Evolutionary conservation across 2,797 vertebrate genomes (phyloP).

Genomic region (Gallinago stenura): DNA sequence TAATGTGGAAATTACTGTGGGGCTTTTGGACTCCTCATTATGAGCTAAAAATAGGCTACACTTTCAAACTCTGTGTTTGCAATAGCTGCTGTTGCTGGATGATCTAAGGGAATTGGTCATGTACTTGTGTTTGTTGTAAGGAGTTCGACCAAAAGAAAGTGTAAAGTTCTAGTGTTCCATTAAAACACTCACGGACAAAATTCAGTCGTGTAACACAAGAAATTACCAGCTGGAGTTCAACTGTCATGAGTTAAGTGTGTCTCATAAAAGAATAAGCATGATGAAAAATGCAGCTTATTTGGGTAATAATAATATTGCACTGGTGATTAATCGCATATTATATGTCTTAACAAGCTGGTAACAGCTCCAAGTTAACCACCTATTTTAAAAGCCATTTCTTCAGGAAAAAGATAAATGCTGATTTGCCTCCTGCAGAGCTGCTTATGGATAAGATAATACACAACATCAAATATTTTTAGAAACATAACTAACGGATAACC

Average conservation of each 20-base stretch:
- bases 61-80: neutral
- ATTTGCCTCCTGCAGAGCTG: neutral
- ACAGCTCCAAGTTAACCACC: neutral
- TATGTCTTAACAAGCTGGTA: neutral
- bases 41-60: neutral
- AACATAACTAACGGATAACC: slow-evolving; percentile 3
- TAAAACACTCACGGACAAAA: neutral
- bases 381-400: neutral
- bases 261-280: neutral
- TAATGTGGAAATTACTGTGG: neutral
- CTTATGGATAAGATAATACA: neutral
- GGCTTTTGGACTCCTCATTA: accelerated
- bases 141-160: neutral
- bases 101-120: neutral
- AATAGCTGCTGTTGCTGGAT: neutral
- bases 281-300: neutral
- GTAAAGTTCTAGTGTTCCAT: neutral
- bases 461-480: slow-evolving; percentile 42
- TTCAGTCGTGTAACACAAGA: neutral
- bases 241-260: neutral
- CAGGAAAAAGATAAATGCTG: neutral
- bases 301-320: neutral
- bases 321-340: neutral
- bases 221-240: neutral
- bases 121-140: neutral